These are phyloP conservation scores for Palloptera scutellata DNA, from an alignment of 2,888 invertebrate species.

Conservation along the genomic window DNA sequence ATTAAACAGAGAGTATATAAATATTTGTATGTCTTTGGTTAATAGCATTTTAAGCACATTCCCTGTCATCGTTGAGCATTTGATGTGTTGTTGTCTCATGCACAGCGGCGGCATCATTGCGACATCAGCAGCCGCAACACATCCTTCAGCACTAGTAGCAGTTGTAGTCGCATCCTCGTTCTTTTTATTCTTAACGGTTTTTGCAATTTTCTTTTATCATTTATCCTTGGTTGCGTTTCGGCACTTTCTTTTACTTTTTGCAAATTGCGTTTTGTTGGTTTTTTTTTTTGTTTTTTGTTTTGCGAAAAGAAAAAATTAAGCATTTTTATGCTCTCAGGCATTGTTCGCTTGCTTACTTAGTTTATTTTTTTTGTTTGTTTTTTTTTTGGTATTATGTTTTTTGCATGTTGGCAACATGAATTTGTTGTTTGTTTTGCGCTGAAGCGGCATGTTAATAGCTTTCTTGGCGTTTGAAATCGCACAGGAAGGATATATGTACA, in stretches of 20 bases:
- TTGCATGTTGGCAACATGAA: neutral
- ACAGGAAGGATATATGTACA: neutral
- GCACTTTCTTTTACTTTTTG: constrained; percentile 47
- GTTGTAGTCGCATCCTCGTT: too few species aligned
- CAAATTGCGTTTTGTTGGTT: constrained; percentile 8
- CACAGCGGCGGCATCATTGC: neutral
- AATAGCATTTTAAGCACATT: too few species aligned
- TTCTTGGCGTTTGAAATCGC: neutral
- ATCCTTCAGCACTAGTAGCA: too few species aligned
- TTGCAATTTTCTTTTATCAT: constrained; percentile 36
- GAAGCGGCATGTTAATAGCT: neutral
- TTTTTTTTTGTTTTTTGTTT: constrained; percentile 48
- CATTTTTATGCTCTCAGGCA: constrained; percentile 36
- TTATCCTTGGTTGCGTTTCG: constrained; percentile 54
- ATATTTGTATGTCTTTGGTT: too few species aligned
- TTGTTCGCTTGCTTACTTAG: constrained; percentile 2
- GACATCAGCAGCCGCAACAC: neutral
- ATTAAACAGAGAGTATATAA: too few species aligned
- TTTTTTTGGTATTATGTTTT: constrained; percentile 6
- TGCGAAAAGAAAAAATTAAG: constrained; percentile 48
- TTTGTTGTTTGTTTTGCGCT: too few species aligned
- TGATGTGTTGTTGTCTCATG: constrained; percentile 1
- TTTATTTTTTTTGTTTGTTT: neutral
- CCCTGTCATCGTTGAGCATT: neutral
- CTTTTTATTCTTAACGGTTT: neutral